phyloP scores from a whole-genome alignment of 2,888 invertebrate species.

The Apocheima hispidaria region DNA sequence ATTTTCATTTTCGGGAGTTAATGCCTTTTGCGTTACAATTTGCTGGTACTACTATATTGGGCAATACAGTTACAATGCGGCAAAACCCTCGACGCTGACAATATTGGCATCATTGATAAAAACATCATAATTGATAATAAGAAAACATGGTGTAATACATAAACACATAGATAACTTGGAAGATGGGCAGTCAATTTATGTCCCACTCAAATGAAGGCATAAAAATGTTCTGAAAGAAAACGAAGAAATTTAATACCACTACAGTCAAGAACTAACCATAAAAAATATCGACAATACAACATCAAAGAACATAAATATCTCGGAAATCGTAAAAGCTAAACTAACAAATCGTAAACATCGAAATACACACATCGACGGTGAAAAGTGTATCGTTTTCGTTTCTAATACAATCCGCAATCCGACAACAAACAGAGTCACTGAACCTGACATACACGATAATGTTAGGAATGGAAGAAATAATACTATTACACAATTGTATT shows the following conservation, averaged over 20 bases:
- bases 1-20: conserved; percentile 53
- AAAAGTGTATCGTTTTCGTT: conserved; percentile 54
- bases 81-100: neutral
- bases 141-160: neutral
- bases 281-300: conserved; percentile 31
- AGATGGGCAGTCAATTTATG: conserved; percentile 4
- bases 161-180: neutral
- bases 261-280: conserved; percentile 18
- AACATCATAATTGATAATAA: neutral
- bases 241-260: conserved; percentile 26
- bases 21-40: conserved; percentile 40
- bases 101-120: neutral
- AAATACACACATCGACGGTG: conserved; percentile 45
- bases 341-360: conserved; percentile 46
- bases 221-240: conserved; percentile 21
- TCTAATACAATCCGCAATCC: conserved; percentile 53
- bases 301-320: conserved; percentile 39
- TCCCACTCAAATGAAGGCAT: conserved; percentile 13
- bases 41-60: conserved; percentile 17
- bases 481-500: conserved; percentile 31
- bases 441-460: conserved; percentile 50
- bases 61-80: neutral
- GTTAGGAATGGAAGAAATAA: conserved; percentile 29
- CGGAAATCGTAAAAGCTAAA: conserved; percentile 41
- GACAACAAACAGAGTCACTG: conserved; percentile 59